These are phyloP conservation scores for Hypselothyrea guttata DNA, from an alignment of 2,888 invertebrate species.

Conservation along the genomic window DNA sequence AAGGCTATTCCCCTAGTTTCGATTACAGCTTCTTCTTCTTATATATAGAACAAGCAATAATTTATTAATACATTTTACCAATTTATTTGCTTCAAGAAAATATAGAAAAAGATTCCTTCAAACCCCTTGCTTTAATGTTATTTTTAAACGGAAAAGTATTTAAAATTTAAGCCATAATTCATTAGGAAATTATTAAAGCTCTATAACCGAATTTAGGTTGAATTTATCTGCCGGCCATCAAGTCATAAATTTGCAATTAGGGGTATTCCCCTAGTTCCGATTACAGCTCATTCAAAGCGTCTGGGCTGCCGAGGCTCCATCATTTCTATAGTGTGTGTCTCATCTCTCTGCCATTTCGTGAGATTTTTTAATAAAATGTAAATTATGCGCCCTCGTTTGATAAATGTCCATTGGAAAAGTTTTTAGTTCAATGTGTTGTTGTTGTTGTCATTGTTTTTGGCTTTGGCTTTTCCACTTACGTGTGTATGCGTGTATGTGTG, in stretches of 20 bases:
- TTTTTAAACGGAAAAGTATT: too few species aligned
- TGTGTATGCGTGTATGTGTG: conserved; percentile 10
- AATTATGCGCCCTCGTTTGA: conserved; percentile 70
- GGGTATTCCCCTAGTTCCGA: neutral
- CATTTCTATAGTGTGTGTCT: conserved; percentile 1
- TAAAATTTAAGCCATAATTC: too few species aligned
- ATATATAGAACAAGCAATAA: too few species aligned
- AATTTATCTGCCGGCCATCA: too few species aligned
- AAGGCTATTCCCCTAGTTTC: too few species aligned
- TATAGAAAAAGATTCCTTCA: too few species aligned
- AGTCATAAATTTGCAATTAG: too few species aligned
- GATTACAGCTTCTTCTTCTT: conserved; percentile 22
- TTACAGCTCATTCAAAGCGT: conserved; percentile 17
- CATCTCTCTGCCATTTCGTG: conserved; percentile 30
- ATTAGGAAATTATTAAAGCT: too few species aligned
- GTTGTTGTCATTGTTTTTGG: conserved; percentile 44
- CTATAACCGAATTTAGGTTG: too few species aligned
- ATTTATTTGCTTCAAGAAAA: too few species aligned
- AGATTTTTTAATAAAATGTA: conserved; percentile 72
- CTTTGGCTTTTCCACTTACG: conserved; percentile 7
- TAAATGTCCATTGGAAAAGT: conserved; percentile 72
- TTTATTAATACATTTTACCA: too few species aligned
- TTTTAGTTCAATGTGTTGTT: conserved; percentile 57
- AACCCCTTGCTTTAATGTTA: too few species aligned
- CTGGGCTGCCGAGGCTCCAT: neutral